Evolutionary conservation across 2,888 invertebrate genomes (phyloP).

Genomic region (Ceraclea dissimilis): DNA sequence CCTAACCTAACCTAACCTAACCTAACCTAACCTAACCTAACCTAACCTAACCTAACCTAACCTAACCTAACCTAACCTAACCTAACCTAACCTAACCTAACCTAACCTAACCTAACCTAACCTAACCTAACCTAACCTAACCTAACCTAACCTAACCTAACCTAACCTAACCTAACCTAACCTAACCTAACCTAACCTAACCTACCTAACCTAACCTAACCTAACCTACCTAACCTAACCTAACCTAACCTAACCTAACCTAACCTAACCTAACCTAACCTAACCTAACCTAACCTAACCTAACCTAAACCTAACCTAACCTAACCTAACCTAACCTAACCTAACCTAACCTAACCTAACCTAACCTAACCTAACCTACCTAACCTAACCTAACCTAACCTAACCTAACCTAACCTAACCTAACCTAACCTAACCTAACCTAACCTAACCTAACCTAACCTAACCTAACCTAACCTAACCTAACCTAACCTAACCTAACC

Average conservation of each 20-base stretch:
- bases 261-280: slow-evolving; percentile 9
- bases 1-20: neutral
- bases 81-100: neutral
- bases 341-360: slow-evolving; percentile 13
- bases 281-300: slow-evolving; percentile 13
- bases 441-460: no score
- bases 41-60: neutral
- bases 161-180: neutral
- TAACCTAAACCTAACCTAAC: no score
- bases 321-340: slow-evolving; percentile 12
- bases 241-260: slow-evolving; percentile 5
- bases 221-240: no score
- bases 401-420: no score
- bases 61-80: neutral
- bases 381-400: slow-evolving; percentile 14
- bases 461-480: no score
- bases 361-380: no score
- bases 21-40: neutral
- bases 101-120: neutral
- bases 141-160: neutral
- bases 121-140: neutral
- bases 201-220: no score
- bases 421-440: no score
- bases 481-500: no score
- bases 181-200: neutral